A percentile compares a stretch with the other conserved stretches of the same genome.
phyloP scores from a whole-genome alignment of 2,797 vertebrate genomes.

The Epinephelus malabaricus region DNA sequence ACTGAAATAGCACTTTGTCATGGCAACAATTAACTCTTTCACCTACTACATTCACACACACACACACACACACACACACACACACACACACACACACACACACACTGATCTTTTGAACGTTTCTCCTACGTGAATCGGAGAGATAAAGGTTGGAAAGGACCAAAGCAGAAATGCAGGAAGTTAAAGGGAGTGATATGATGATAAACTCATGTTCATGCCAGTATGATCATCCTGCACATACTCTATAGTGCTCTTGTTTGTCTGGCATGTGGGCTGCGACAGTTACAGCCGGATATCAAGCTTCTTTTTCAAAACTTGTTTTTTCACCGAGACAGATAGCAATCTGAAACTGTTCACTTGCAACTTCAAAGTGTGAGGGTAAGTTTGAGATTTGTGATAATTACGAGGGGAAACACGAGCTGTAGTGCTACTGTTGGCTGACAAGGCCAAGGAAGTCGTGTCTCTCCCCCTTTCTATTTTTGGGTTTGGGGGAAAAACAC shows the following conservation, averaged over 20 bases:
- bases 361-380: conserved; percentile 41
- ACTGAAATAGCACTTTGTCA: conserved; percentile 26
- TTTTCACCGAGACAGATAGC: conserved; percentile 46
- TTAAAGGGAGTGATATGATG: conserved; percentile 5
- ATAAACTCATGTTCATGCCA: conserved; percentile 16
- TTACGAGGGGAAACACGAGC: conserved; percentile 24
- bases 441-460: conserved; percentile 26
- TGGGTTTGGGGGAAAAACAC: neutral
- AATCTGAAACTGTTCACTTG: conserved; percentile 42
- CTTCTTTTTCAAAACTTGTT: conserved; percentile 50
- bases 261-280: conserved; percentile 44
- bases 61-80: neutral
- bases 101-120: neutral
- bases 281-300: conserved; percentile 48
- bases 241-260: conserved; percentile 22
- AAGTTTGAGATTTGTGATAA: conserved; percentile 40
- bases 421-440: conserved; percentile 13
- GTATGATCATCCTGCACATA: conserved; percentile 42
- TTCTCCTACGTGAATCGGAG: conserved; percentile 24
- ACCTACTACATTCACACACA: neutral
- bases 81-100: neutral
- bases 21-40: neutral
- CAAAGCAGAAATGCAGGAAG: conserved; percentile 8
- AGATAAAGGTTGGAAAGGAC: neutral
- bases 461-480: conserved; percentile 26